These are phyloP conservation scores for Hoplodrina ambigua DNA, from an alignment of 2,888 invertebrate species.

Conservation along the genomic window DNA sequence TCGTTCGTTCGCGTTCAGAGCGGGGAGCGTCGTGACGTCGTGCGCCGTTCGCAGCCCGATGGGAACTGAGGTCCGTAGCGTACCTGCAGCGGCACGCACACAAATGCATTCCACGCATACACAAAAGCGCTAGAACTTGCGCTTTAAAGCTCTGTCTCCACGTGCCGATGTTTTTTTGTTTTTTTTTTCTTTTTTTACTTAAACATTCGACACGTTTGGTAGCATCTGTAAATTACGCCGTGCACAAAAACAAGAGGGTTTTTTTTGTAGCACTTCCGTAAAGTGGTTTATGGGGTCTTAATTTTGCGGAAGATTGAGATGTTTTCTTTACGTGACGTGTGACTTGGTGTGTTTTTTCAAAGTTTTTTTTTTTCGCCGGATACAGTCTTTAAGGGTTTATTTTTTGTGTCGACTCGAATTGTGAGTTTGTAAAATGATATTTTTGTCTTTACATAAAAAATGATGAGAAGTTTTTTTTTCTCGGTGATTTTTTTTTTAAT, in stretches of 20 bases:
- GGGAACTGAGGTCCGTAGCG: slow-evolving; percentile 80
- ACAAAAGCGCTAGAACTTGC: slow-evolving; percentile 77
- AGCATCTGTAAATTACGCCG: slow-evolving; percentile 73
- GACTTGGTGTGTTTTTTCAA: slow-evolving; percentile 33
- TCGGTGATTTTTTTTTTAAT: background rate
- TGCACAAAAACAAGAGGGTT: slow-evolving; percentile 55
- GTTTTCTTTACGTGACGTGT: slow-evolving; percentile 53
- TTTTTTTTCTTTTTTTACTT: slow-evolving; percentile 63
- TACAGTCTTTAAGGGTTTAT: background rate
- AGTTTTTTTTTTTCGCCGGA: slow-evolving; percentile 16
- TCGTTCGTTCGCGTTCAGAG: slow-evolving; percentile 41
- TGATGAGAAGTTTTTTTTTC: background rate
- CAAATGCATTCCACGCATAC: slow-evolving; percentile 80
- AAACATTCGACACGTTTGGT: slow-evolving; percentile 73
- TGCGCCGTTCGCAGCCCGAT: slow-evolving; percentile 72
- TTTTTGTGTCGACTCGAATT: background rate
- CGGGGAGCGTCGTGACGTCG: slow-evolving; percentile 37
- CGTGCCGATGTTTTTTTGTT: slow-evolving; percentile 69
- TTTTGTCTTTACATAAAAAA: too few species aligned
- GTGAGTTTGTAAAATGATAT: background rate
- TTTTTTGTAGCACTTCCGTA: slow-evolving; percentile 58
- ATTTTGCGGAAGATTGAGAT: slow-evolving; percentile 54
- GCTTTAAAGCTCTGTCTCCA: slow-evolving; percentile 83
- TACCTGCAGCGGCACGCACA: slow-evolving; percentile 89
- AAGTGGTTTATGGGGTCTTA: slow-evolving; percentile 62